Conservation (phyloP, 2,113 vertebrate species). For the Nycticorax nycticorax region DNA sequence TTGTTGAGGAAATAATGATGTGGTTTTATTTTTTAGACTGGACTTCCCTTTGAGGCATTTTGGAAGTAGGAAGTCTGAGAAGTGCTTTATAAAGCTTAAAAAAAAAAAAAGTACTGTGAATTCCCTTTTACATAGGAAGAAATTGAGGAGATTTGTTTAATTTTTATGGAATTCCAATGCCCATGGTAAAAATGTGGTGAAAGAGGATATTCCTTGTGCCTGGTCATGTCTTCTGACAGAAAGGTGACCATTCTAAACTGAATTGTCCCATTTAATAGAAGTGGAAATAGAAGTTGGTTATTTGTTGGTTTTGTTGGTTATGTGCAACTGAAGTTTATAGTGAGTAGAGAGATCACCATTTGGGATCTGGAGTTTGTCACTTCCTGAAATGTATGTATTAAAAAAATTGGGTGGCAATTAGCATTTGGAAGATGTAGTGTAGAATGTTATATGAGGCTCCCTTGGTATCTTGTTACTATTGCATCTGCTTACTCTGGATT, state of each 20-base stretch:
- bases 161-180: background rate
- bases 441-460: background rate
- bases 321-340: background rate
- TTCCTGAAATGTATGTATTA: background rate
- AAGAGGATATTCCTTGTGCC: background rate
- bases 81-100: background rate
- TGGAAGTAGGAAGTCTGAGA: slow-evolving; percentile 6
- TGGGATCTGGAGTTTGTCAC: background rate
- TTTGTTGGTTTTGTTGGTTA: background rate
- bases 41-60: background rate
- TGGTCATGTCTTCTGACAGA: background rate
- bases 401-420: background rate
- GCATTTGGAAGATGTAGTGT: background rate
- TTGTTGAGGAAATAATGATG: background rate
- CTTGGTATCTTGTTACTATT: slow-evolving; percentile 10
- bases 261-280: background rate
- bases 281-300: background rate
- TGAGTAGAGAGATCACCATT: background rate
- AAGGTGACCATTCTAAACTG: background rate
- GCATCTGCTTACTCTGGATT: background rate
- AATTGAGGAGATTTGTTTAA: background rate
- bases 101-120: background rate
- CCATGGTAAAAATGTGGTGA: background rate
- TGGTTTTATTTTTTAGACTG: slow-evolving; percentile 22
- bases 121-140: background rate